Base-by-base conservation (phyloP, 2,113 vertebrate species). In the Sceloporus tristichus region DNA sequence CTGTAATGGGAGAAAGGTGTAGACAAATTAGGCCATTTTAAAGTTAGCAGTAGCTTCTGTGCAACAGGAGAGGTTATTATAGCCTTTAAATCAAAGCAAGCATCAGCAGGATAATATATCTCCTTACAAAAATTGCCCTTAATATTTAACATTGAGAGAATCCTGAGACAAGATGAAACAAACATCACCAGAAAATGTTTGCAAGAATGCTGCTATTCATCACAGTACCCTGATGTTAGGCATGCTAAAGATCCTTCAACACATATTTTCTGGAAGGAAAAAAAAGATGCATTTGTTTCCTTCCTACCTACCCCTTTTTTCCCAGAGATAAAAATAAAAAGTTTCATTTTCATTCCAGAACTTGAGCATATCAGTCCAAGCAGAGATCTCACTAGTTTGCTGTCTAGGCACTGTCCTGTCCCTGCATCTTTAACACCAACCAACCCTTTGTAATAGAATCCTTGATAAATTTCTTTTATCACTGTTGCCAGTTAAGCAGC, bases 391-490 rank as follows among this genome's bases (percentile, higher is more conserved):
- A 76, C 86, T 27, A 93, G 84, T 40, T 85, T 14, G 87, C 59
- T 87, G 78, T 94, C 87, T 87, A 40, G 78, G 84, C 42, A 90
- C 16, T 85, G 70, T 65, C 91, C 91, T 93, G 73, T 93, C 91
- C 77, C 86, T 93, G 83, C 87, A 83, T 42, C 93, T 95, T 85
- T 94, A 89, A 91, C 82, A 93, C 91, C 82, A 91, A 92, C 54
- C 92, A 89, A 79, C 77, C 19, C 3, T 85, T 92, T 94, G 53
- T 83, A 87, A 91, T 18, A 94, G 85, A 92, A 94, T 66, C 16
- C 4, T 65, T 11, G 65, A 59, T 91, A 92, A 94, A 23, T 88
- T 85, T 87, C 88, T 94, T 84, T 91, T 91, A 86, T 95, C 29
- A 38, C 68, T 78, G 91, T 89, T 80, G 38, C 85, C 19, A 83